Base-by-base conservation (phyloP, 2,797 vertebrate genomes). In the Rhinichthys osculus region DNA sequence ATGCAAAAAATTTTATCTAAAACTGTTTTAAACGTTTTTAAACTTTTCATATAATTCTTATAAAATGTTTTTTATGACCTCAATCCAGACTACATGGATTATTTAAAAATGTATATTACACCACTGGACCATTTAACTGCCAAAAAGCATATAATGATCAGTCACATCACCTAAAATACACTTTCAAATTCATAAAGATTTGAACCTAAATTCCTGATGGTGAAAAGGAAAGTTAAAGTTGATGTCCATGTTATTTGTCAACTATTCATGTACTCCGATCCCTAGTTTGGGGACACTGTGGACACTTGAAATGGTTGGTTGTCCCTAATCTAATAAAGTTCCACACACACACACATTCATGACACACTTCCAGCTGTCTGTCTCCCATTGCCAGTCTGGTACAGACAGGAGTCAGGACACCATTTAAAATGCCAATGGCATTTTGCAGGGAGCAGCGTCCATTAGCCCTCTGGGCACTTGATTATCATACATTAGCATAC, bases 401-500 rank as follows among this genome's bases (percentile, higher is more conserved):
- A 95, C 91, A 91, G 90, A 92, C n/a, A n/a, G n/a, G n/a, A n/a
- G n/a, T n/a, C 88, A 94, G 94, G 95, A 95, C 93, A 94, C 94
- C 89, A 94, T 96, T 98, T 97, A 97, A 97, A 97, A 98, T 97
- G 96, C 96, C 96, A 96, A 96, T 96, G 97, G 96, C 96, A 96
- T 64, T 78, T 93, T 93, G 95, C 94, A 94, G 92, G 92, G 94
- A 93, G 93, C 96, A 94, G 95, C 92, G 94, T 96, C 94, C 94
- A 93, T 96, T 97, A 97, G 96, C 95, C 94, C 92, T 92, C 95
- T 94, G 83, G 96, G 95, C 94, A 95, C 96, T 95, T 97, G 96
- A 97, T 98, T 97, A 97, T 96, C 97, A 97, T 98, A 97, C 92
- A 98, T 99, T 98, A 98, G 97, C 97, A 98, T 97, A 96, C 95